Evolutionary conservation across 2,888 invertebrate genomes (phyloP).

Genomic region (Harpagoxenus sublaevis): DNA sequence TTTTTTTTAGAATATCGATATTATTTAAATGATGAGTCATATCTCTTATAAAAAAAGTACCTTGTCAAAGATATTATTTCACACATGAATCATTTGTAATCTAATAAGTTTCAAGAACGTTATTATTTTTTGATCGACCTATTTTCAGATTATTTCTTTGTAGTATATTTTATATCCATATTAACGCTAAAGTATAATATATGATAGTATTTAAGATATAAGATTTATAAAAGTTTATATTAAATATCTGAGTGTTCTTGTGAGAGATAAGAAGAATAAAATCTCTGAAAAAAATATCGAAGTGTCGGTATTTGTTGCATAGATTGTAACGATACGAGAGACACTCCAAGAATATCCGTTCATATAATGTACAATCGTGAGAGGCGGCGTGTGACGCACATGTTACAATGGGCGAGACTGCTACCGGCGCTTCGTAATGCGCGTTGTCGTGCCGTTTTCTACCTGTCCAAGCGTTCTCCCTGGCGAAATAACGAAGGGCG

Average conservation of each 20-base stretch:
- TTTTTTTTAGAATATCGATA: conserved; percentile 1
- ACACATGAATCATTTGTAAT: background rate
- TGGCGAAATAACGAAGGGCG: conserved; percentile 59
- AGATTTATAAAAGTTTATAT: conserved; percentile 9
- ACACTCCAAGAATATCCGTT: conserved; percentile 29
- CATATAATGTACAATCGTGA: conserved; percentile 27
- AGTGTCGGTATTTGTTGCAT: conserved; percentile 1
- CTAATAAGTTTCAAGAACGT: background rate
- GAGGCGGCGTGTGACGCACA: conserved; percentile 40
- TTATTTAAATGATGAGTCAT: background rate
- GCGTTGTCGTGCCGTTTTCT: conserved; percentile 26
- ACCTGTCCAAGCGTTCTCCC: conserved; percentile 18
- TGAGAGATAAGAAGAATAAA: background rate
- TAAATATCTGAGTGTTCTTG: background rate
- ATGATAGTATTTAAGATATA: background rate
- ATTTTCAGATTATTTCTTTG: background rate
- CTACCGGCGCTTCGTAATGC: conserved; percentile 13
- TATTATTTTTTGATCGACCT: background rate
- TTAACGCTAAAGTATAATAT: background rate
- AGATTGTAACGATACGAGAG: conserved; percentile 24
- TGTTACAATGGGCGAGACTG: conserved; percentile 18
- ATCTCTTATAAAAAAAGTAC: background rate
- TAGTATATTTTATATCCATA: background rate
- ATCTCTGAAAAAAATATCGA: conserved; percentile 34
- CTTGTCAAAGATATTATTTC: background rate